Evolutionary conservation across 2,888 invertebrate genomes (phyloP).

Genomic region (Oscheius sp.): DNA sequence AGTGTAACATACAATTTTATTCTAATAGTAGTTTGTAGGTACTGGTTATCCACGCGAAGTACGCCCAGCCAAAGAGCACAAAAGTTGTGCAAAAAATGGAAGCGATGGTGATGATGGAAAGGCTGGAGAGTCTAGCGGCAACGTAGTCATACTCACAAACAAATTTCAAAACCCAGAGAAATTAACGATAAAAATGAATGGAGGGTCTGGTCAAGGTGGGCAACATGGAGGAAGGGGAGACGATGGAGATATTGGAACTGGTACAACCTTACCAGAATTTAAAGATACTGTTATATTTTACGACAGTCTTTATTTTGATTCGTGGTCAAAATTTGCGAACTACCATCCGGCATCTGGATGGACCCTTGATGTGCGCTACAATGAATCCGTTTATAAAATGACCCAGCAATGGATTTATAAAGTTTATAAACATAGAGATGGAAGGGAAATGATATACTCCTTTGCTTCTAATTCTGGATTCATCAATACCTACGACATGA

Average conservation of each 20-base stretch:
- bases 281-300: neutral
- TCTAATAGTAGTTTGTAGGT: neutral
- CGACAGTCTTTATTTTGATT: neutral
- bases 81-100: slow-evolving; percentile 1
- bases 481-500: slow-evolving; percentile 18
- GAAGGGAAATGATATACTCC: slow-evolving; percentile 28
- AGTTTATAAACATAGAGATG: neutral
- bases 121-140: slow-evolving; percentile 19
- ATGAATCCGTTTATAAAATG: neutral
- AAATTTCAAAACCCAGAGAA: neutral
- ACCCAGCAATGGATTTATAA: slow-evolving; percentile 1
- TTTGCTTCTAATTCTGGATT: slow-evolving; percentile 8
- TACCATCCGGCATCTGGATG: neutral
- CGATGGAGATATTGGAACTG: slow-evolving; percentile 7
- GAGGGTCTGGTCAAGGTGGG: slow-evolving; percentile 21
- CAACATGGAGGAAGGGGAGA: slow-evolving; percentile 15
- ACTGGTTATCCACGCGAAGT: neutral
- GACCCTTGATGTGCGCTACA: neutral
- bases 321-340: neutral
- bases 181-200: neutral
- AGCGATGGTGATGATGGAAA: slow-evolving; percentile 12
- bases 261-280: neutral
- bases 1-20: neutral
- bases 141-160: neutral
- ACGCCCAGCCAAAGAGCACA: neutral